phyloP scores from a whole-genome alignment of 2,888 invertebrate species.

The Ectropis crepuscularia region DNA sequence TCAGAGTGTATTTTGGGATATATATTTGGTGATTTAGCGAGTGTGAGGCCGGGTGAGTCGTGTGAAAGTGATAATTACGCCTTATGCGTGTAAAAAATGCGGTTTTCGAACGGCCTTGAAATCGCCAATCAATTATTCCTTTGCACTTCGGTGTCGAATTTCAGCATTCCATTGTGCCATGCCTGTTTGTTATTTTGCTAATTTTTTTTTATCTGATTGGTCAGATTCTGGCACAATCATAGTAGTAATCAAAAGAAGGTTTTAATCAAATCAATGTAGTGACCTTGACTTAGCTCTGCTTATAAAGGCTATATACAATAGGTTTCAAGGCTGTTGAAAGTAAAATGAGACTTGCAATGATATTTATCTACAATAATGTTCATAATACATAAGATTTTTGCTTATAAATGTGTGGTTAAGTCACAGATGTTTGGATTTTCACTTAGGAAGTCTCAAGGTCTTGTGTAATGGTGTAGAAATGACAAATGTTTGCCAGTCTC shows the following conservation, averaged over 20 bases:
- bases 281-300: constrained; percentile 26
- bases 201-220: neutral
- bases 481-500: constrained; percentile 25
- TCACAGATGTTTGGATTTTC: constrained; percentile 28
- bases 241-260: constrained; percentile 7
- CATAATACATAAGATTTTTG: constrained; percentile 12
- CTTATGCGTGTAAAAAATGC: constrained; percentile 51
- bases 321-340: constrained; percentile 26
- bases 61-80: constrained; percentile 73
- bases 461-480: constrained; percentile 7
- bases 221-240: neutral
- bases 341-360: constrained; percentile 17
- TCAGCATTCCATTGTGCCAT: constrained; percentile 26
- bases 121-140: constrained; percentile 38
- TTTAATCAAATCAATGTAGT: constrained; percentile 28
- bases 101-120: constrained; percentile 62
- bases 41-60: constrained; percentile 68
- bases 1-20: constrained; percentile 73
- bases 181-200: constrained; percentile 18
- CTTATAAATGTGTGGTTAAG: constrained; percentile 9
- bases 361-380: constrained; percentile 9
- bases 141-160: constrained; percentile 36
- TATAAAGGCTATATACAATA: neutral
- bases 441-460: constrained; percentile 33
- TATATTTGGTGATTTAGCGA: constrained; percentile 77